Base-by-base conservation (phyloP, 2,888 invertebrate genomes). In the Elegia similella region DNA sequence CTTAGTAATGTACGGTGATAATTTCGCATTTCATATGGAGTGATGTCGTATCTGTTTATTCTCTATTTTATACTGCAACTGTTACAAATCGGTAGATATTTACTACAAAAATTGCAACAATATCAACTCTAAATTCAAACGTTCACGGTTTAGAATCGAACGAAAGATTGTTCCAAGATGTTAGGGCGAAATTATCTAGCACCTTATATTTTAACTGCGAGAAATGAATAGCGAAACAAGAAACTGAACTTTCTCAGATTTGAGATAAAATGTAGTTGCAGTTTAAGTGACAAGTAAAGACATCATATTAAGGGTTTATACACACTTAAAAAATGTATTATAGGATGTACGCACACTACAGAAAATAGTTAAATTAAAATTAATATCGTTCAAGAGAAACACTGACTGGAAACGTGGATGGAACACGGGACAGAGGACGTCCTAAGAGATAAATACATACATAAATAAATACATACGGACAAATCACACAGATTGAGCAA, bases 181-280 rank as follows among this genome's bases (percentile, higher is more conserved):
- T 46, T 55, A 57, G 43, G 64, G 65, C 62, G 59, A 70, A 71
- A 72, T 74, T 69, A 76, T 71, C 69, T 62, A 72, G 72, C 69
- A 63, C 62, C 62, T 63, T 68, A 70, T 64, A 71, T 70, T 73
- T 70, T 69, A 74, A 70, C 69, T 62, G 60, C 68, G 65, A 68
- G 73, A 69, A 76, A 78, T 69, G 65, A 66, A 65, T 65, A 63
- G 58, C 58, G 61, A 64, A 52, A 67, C 69, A 60, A 66, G 67
- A 65, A 69, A 67, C 66, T 65, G 61, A 70, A 76, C 78, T 80
- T 78, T 78, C 76, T 67, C 74, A 74, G 78, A 79, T 76, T 60
- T 52, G 55, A 74, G 73, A 73, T 76, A 72, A 67, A 47, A 42
- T 42, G 15, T n/a, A 38, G 48, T 42, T 46, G 42, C 42, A 65